Evolutionary conservation across 2,113 vertebrate genomes (phyloP), one percentile per base, ranked within the genome.

Genomic region (Cranoglanis bouderius): DNA sequence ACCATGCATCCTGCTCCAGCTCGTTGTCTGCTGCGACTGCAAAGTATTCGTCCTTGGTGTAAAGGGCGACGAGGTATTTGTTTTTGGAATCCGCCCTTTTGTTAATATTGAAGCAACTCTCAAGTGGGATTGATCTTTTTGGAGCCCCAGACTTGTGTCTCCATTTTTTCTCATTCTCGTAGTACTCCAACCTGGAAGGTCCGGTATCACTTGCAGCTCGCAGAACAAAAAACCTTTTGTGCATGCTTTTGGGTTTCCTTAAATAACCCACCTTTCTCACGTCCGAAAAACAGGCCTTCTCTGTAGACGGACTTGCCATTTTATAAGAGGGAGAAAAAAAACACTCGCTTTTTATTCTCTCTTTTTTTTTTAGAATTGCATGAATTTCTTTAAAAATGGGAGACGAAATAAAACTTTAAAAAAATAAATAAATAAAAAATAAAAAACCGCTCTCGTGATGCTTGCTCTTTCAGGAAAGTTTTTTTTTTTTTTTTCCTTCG

Each of bases 81-180:
- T 97, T 97, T 95, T 97, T 97, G 91, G 97, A 97, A 95, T 98
- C 97, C 29, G 97, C 97, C 90, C 97, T 95, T 93, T 97, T 97
- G 95, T 97, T 97, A 93, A 98, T 97, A 91, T 97, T 97, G 93
- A 98, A 97, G 93, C 97, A 98, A 94, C 95, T 97, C 93, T 97
- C 97, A 0, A 98, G 94, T 21, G 96, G 95, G 92, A 98, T 97
- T 13, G 97, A 97, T 92, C 97, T 96, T 94, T 97, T 97, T 89
- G 97, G 97, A 87, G 96, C 96, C 91, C 96, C 97, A 35, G 97
- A 97, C 94, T 97, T 97, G 91, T 97, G 97, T 92, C 97, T 96
- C 97, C 97, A 98, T 95, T 98, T 98, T 94, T 97, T 97, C 92
- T 98, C 97, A 70, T 97, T 98, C 95, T 98, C 97, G 0, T 98